These are phyloP conservation scores for Hormiphora californensis DNA, from an alignment of 37 sponge, comb jelly and placozoan species.

Conservation along the genomic window DNA sequence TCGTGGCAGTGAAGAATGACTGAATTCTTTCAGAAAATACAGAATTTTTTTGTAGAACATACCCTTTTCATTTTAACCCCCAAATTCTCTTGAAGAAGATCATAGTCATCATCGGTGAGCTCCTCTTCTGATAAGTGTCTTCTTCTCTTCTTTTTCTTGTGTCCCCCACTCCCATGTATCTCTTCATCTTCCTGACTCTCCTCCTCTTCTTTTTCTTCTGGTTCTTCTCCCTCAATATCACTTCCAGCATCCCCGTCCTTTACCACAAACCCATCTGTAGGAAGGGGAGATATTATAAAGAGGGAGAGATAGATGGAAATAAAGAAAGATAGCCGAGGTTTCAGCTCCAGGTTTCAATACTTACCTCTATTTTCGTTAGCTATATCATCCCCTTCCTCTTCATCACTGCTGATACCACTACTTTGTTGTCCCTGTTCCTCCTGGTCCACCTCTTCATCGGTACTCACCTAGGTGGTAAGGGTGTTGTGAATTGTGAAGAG, in stretches of 20 bases:
- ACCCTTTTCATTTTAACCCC: constrained; percentile 33
- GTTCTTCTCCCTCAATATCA: no score
- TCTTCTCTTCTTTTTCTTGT: constrained; percentile 46
- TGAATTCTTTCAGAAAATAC: no score
- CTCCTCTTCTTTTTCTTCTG: constrained; percentile 4
- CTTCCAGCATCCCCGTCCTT: not conserved
- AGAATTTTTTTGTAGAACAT: no score
- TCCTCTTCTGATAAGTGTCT: constrained; percentile 49
- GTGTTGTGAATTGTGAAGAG: no score
- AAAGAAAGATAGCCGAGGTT: no score
- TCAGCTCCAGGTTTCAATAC: not conserved
- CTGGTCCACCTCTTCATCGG: constrained; percentile 23
- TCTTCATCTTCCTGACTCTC: not conserved
- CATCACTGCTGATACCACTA: not conserved
- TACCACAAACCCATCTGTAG: not conserved
- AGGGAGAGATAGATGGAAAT: not conserved
- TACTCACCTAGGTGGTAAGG: no score
- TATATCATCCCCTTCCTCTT: constrained; percentile 1
- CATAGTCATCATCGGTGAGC: constrained; percentile 47
- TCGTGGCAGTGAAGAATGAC: no score
- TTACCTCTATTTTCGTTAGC: not conserved
- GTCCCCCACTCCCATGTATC: no score
- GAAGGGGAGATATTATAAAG: not conserved
- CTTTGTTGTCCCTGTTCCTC: constrained; percentile 21
- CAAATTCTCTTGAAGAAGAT: constrained; percentile 46